A percentile compares a stretch with the other conserved stretches of the same genome.
Conservation (phyloP, 2,888 invertebrate genomes). For the Frankliniella fusca region DNA sequence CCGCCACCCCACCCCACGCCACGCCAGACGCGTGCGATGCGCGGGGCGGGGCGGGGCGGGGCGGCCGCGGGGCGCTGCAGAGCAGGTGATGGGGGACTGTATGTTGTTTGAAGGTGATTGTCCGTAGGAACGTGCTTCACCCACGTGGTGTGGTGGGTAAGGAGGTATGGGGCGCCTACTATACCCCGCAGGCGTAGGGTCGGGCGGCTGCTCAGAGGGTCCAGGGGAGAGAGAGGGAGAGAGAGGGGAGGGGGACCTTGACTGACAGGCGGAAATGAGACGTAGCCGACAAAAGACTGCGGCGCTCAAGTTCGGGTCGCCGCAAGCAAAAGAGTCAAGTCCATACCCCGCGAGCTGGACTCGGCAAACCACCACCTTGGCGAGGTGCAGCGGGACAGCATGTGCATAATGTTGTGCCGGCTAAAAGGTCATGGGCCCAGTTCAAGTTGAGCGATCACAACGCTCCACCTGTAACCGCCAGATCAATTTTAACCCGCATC, state of each 20-base stretch:
- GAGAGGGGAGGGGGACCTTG: neutral
- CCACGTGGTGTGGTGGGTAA: too few species aligned
- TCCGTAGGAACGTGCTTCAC: neutral
- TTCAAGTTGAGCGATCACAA: too few species aligned
- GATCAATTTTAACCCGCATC: too few species aligned
- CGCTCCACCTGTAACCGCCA: too few species aligned
- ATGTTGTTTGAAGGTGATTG: slow-evolving; percentile 5
- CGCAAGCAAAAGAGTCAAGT: neutral
- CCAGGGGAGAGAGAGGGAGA: too few species aligned
- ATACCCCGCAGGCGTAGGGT: neutral
- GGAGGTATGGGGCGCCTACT: neutral
- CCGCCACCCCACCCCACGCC: too few species aligned
- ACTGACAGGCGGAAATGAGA: slow-evolving; percentile 12
- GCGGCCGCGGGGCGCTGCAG: neutral
- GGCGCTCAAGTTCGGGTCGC: too few species aligned
- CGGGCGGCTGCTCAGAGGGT: too few species aligned
- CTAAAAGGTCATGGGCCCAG: too few species aligned
- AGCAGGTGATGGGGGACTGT: neutral
- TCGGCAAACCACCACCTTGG: neutral
- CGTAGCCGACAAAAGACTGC: neutral
- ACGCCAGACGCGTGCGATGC: neutral
- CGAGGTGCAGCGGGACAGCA: neutral
- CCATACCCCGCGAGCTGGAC: neutral
- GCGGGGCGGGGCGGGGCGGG: slow-evolving; percentile 13
- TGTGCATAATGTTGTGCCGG: too few species aligned